These are phyloP conservation scores for Chaenocephalus aceratus DNA, from an alignment of 2,113 vertebrate species.

Conservation along the genomic window DNA sequence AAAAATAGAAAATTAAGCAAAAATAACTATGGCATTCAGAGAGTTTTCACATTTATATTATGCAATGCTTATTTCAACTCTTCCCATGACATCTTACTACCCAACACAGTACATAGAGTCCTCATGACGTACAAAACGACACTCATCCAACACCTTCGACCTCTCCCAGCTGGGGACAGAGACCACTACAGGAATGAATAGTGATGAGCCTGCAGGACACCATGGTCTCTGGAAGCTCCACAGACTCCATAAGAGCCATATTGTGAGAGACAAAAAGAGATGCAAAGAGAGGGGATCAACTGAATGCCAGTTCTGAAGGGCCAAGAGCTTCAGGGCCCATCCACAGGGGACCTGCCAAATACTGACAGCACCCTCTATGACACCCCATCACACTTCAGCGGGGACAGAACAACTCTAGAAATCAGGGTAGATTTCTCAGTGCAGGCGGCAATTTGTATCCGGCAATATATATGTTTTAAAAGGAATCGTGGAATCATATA, in stretches of 20 bases:
- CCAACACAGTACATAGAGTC: slow-evolving; percentile 12
- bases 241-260: slow-evolving; percentile 7
- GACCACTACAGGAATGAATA: slow-evolving; percentile 60
- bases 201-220: slow-evolving; percentile 58
- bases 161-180: slow-evolving; percentile 59
- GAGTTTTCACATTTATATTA: not conserved
- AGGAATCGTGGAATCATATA: not conserved
- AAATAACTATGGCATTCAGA: too few species aligned
- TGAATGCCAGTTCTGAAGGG: slow-evolving; percentile 29
- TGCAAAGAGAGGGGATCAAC: slow-evolving; percentile 10
- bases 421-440: not conserved
- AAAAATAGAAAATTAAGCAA: too few species aligned
- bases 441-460: not conserved
- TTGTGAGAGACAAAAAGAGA: slow-evolving; percentile 10
- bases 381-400: slow-evolving; percentile 34
- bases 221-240: slow-evolving; percentile 38
- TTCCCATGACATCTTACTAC: not conserved
- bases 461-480: not conserved
- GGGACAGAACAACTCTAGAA: slow-evolving; percentile 8
- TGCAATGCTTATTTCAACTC: not conserved
- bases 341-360: slow-evolving; percentile 47
- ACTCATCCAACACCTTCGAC: slow-evolving; percentile 51
- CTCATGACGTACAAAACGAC: not conserved
- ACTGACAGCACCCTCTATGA: slow-evolving; percentile 57
- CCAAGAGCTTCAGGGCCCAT: slow-evolving; percentile 16